Evolutionary conservation across 2,113 vertebrate genomes (phyloP).

Genomic region (Xyrauchen texanus): DNA sequence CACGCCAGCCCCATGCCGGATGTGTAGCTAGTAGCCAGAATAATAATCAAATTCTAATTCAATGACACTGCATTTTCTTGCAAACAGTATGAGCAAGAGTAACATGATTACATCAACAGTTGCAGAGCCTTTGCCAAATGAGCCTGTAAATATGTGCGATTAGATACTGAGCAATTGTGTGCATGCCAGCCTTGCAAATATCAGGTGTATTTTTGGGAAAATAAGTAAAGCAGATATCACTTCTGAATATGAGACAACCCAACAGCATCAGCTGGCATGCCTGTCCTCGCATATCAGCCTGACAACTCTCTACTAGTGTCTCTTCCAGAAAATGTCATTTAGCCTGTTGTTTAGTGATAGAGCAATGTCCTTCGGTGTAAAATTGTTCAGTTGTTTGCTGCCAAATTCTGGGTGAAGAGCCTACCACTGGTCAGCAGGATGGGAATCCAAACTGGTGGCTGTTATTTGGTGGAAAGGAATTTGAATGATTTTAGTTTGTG

Average conservation of each 20-base stretch:
- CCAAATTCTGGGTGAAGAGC: too few relatives aligned
- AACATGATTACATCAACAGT: slow-evolving; percentile 6
- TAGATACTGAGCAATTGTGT: slow-evolving; percentile 4
- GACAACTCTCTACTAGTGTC: not conserved
- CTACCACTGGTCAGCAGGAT: too few relatives aligned
- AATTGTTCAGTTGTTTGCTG: too few relatives aligned
- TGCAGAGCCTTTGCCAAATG: not conserved
- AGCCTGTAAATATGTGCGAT: slow-evolving; percentile 22
- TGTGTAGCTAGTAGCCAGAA: not conserved
- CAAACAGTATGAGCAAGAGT: slow-evolving; percentile 27
- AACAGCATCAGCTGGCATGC: not conserved
- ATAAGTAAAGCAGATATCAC: slow-evolving; percentile 11
- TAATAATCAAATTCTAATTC: slow-evolving; percentile 18
- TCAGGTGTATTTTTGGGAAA: slow-evolving; percentile 29
- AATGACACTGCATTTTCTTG: slow-evolving; percentile 8
- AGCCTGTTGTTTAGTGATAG: too few relatives aligned
- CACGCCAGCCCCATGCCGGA: not conserved
- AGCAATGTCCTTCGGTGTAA: too few relatives aligned
- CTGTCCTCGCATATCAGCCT: not conserved
- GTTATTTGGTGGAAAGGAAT: too few relatives aligned
- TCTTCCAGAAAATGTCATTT: not conserved
- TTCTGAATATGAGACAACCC: not conserved
- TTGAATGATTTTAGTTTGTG: too few relatives aligned
- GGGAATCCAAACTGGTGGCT: too few relatives aligned
- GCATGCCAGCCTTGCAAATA: slow-evolving; percentile 15